Evolutionary conservation across 2,888 invertebrate genomes (phyloP).

Genomic region (Palloptera scutellata): DNA sequence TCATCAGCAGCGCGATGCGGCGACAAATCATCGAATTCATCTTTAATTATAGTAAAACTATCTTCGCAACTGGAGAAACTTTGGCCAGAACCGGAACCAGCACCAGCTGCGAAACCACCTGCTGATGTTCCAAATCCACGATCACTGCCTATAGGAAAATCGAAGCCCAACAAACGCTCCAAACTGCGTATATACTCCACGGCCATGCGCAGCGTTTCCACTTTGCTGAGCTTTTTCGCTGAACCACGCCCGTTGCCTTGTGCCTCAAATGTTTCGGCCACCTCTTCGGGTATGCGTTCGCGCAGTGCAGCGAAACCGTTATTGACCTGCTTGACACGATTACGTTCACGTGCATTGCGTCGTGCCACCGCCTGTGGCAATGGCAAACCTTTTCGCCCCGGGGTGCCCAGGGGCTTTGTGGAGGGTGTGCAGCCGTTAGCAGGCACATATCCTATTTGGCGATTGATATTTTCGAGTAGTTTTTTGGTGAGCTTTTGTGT

Average conservation of each 20-base stretch:
- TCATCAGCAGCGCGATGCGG: constrained; percentile 50
- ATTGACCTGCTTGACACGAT: constrained; percentile 91
- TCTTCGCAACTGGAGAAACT: constrained; percentile 54
- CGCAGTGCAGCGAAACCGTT: constrained; percentile 89
- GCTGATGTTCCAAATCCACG: constrained; percentile 27
- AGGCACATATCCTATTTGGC: background rate
- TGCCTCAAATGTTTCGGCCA: constrained; percentile 74
- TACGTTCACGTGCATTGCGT: constrained; percentile 90
- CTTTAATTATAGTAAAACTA: constrained; percentile 57
- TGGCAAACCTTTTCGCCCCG: constrained; percentile 66
- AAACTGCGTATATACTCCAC: constrained; percentile 88
- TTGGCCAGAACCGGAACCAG: background rate
- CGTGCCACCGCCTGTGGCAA: constrained; percentile 85
- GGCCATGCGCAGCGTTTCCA: constrained; percentile 88
- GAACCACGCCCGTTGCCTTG: constrained; percentile 70
- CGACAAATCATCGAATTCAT: constrained; percentile 54
- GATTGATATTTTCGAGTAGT: constrained; percentile 21
- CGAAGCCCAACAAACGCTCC: constrained; percentile 77
- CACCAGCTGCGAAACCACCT: constrained; percentile 37
- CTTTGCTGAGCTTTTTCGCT: constrained; percentile 84
- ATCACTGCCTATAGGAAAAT: constrained; percentile 57
- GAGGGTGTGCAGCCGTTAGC: constrained; percentile 14
- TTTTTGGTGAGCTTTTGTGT: constrained; percentile 31
- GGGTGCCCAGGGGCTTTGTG: constrained; percentile 45
- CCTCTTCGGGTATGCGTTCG: constrained; percentile 85